Evolutionary conservation across 2,113 vertebrate genomes (phyloP).

Genomic region (Smithornis capensis): DNA sequence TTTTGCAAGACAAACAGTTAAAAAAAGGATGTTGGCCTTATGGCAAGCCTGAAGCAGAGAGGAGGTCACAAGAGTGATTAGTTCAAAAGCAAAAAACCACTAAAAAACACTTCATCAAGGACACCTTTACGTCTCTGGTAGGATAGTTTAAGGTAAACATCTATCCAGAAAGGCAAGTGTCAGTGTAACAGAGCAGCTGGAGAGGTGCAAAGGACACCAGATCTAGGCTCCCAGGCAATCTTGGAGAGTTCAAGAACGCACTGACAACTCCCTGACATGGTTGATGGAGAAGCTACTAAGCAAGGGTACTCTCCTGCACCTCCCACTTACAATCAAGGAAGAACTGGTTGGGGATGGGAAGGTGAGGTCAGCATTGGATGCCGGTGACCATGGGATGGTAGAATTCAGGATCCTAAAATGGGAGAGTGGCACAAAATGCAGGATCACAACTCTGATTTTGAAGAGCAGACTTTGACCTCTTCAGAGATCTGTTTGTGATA

Average conservation of each 20-base stretch:
- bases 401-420: background rate
- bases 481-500: background rate
- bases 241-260: background rate
- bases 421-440: background rate
- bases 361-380: background rate
- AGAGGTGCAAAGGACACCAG: background rate
- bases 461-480: background rate
- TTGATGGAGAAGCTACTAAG: background rate
- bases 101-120: background rate
- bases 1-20: background rate
- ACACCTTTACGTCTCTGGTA: background rate
- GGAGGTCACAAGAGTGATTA: background rate
- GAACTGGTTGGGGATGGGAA: background rate
- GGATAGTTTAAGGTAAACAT: background rate
- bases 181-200: background rate
- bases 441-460: background rate
- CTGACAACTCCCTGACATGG: background rate
- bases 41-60: background rate
- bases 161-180: background rate
- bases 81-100: background rate
- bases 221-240: background rate
- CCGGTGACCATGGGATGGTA: background rate
- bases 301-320: background rate
- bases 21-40: background rate
- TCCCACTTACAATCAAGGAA: background rate